Evolutionary conservation across 2,888 invertebrate genomes (phyloP).

Genomic region (Ptychoptera albimana): DNA sequence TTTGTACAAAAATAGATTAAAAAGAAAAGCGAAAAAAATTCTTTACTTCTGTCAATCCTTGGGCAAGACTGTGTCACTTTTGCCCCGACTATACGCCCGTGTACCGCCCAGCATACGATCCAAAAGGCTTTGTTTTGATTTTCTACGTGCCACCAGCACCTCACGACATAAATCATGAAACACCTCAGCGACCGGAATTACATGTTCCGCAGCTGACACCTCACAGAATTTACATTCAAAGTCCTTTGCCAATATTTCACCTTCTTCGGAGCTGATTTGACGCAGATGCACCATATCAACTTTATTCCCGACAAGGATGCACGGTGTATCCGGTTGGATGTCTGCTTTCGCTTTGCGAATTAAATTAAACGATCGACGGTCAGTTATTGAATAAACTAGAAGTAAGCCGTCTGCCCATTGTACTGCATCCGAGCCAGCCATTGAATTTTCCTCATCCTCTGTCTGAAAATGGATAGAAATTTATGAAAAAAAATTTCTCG

Average conservation of each 20-base stretch:
- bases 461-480: slow-evolving; percentile 21
- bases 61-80: slow-evolving; percentile 76
- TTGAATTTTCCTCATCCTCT: slow-evolving; percentile 51
- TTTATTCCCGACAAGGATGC: slow-evolving; percentile 80
- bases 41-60: slow-evolving; percentile 51
- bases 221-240: slow-evolving; percentile 79
- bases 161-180: slow-evolving; percentile 75
- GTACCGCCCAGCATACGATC: slow-evolving; percentile 72
- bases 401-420: slow-evolving; percentile 85
- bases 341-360: slow-evolving; percentile 56
- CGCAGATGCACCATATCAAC: slow-evolving; percentile 81
- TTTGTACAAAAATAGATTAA: too few relatives aligned
- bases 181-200: slow-evolving; percentile 66
- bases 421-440: slow-evolving; percentile 49
- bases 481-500: neutral
- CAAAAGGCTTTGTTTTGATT: slow-evolving; percentile 70
- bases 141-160: slow-evolving; percentile 58
- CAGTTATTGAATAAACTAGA: slow-evolving; percentile 80
- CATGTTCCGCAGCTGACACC: slow-evolving; percentile 79
- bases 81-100: slow-evolving; percentile 63
- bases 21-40: too few relatives aligned
- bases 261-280: slow-evolving; percentile 77
- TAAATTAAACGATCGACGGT: slow-evolving; percentile 69
- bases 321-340: slow-evolving; percentile 54
- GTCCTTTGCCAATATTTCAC: slow-evolving; percentile 74